These are phyloP conservation scores for Stichopus chloronotus DNA, from an alignment of 35 echinoderm and acorn worm genomes.

Conservation along the genomic window DNA sequence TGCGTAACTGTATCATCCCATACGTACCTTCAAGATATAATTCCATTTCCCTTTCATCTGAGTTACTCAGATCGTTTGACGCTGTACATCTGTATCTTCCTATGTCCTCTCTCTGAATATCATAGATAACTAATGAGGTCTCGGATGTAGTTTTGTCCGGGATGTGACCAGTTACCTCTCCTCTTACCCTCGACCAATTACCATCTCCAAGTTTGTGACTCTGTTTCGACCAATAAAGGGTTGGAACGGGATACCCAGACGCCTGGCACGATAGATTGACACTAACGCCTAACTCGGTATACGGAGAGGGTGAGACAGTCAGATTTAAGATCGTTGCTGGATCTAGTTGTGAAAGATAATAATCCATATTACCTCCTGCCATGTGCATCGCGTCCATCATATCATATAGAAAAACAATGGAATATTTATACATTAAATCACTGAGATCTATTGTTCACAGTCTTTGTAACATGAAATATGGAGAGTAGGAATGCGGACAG, in stretches of 20 bases:
- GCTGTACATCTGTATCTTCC: neutral
- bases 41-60: neutral
- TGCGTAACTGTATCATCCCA: too few species aligned
- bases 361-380: too few species aligned
- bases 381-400: too few species aligned
- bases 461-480: too few species aligned
- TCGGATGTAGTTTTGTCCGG: neutral
- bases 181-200: neutral
- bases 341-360: neutral
- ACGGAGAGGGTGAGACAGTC: neutral
- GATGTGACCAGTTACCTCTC: neutral
- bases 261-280: neutral
- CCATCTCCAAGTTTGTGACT: neutral
- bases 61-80: neutral
- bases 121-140: neutral
- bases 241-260: neutral
- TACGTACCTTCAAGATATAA: neutral
- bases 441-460: too few species aligned
- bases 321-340: neutral
- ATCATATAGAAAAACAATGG: too few species aligned
- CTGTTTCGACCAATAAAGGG: slow-evolving; percentile 8
- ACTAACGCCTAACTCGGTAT: neutral
- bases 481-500: too few species aligned
- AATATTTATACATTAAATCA: too few species aligned
- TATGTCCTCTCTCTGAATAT: neutral